Percentiles rank a stretch among this genome's conserved stretches.
phyloP scores from a whole-genome alignment of 2,113 vertebrate genomes.

The Phrynosoma platyrhinos region DNA sequence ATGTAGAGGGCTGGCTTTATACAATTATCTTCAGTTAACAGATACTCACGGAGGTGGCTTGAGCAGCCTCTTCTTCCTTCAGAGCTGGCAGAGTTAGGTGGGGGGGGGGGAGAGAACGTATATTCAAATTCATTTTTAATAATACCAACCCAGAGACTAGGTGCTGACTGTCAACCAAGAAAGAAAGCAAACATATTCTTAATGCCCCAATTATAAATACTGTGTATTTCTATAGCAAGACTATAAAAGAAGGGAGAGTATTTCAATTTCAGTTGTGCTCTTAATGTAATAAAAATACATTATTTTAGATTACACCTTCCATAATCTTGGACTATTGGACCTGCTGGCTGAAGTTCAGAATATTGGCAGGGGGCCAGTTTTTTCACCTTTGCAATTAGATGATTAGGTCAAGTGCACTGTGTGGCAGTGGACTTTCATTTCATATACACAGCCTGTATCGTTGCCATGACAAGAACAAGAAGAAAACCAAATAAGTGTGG shows the following conservation, averaged over 20 bases:
- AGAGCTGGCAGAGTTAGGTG: not conserved
- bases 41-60: not conserved
- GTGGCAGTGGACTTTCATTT: no score
- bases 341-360: no score
- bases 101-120: not conserved
- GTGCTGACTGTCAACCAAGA: not conserved
- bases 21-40: not conserved
- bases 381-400: no score
- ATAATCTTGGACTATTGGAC: no score
- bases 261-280: not conserved
- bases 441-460: no score
- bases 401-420: no score
- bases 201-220: not conserved
- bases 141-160: not conserved
- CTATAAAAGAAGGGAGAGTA: not conserved
- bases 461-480: no score
- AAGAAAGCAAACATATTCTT: not conserved
- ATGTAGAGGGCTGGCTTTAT: no score
- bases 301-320: no score
- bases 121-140: not conserved
- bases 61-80: not conserved
- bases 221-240: not conserved
- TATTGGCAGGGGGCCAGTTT: no score
- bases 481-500: no score
- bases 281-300: not conserved